Conservation (phyloP, 92 coral and sea anemone species). For the Porites cylindrica region DNA sequence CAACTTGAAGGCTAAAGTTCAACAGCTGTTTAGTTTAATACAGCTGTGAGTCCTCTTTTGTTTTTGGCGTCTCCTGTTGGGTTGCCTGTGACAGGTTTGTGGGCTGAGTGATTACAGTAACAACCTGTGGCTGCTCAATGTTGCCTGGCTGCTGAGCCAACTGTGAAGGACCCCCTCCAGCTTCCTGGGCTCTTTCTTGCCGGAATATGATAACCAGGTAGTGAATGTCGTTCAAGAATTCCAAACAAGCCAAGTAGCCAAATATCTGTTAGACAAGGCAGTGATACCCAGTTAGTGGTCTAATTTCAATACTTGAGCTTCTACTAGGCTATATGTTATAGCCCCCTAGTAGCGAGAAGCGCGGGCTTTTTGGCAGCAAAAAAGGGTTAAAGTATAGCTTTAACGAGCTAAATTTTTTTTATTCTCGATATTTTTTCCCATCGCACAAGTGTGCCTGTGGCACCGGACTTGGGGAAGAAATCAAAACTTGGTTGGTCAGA, state of each 20-base stretch:
- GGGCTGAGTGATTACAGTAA: neutral
- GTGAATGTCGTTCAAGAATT: constrained; percentile 4
- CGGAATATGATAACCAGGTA: neutral
- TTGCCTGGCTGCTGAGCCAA: constrained; percentile 18
- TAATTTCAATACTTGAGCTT: too few species aligned
- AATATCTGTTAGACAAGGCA: neutral
- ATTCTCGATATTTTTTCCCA: too few species aligned
- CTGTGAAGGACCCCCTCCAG: neutral
- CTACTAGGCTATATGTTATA: too few species aligned
- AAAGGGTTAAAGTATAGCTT: too few species aligned
- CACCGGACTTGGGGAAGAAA: too few species aligned
- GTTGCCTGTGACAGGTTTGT: neutral
- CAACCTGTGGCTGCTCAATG: constrained; percentile 1
- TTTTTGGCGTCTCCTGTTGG: neutral
- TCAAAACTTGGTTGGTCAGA: too few species aligned
- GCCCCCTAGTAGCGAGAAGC: too few species aligned
- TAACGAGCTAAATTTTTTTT: too few species aligned
- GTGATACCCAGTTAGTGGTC: too few species aligned
- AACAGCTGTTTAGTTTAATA: neutral
- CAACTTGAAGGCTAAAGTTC: too few species aligned
- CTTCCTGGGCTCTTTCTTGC: constrained; percentile 16
- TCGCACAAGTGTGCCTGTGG: too few species aligned
- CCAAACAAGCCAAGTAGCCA: neutral
- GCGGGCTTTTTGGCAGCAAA: too few species aligned
- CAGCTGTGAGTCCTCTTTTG: neutral